These are phyloP conservation scores for Mobula hypostoma DNA, from an alignment of 2,113 vertebrate species.

Conservation along the genomic window DNA sequence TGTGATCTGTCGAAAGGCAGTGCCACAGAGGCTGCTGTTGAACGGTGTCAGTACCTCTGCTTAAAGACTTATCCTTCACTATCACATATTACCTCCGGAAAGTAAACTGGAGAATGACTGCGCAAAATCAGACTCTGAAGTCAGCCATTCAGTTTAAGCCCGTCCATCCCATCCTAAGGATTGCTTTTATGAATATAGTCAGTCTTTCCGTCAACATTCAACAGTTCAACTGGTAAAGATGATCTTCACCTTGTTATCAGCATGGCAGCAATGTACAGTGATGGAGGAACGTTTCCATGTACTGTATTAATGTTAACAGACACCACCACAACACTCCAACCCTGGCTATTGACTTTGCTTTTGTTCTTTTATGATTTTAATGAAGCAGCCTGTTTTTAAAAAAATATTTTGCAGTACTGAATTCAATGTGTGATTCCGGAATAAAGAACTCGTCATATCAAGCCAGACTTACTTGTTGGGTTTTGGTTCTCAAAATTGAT, in stretches of 20 bases:
- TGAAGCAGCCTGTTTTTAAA: conserved; percentile 24
- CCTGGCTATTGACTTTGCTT: conserved; percentile 18
- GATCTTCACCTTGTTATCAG: neutral
- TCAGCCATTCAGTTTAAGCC: neutral
- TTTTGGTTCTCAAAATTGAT: neutral
- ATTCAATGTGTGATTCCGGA: conserved; percentile 45
- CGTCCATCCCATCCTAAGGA: neutral
- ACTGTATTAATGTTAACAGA: neutral
- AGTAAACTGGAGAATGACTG: neutral
- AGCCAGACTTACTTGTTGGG: neutral
- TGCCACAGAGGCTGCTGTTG: neutral
- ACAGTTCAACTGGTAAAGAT: neutral
- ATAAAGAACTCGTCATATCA: conserved; percentile 21
- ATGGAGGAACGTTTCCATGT: neutral
- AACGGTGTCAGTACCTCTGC: neutral
- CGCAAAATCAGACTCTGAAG: neutral
- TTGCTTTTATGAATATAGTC: neutral
- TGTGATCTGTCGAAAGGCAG: neutral
- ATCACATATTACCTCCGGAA: neutral
- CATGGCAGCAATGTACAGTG: neutral
- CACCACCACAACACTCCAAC: neutral
- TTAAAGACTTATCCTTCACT: neutral
- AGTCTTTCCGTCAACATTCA: neutral
- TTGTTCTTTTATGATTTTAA: conserved; percentile 13
- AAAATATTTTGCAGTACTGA: conserved; percentile 48